Conservation (phyloP, 2,888 invertebrate genomes). For the Galerucella nymphaeae region DNA sequence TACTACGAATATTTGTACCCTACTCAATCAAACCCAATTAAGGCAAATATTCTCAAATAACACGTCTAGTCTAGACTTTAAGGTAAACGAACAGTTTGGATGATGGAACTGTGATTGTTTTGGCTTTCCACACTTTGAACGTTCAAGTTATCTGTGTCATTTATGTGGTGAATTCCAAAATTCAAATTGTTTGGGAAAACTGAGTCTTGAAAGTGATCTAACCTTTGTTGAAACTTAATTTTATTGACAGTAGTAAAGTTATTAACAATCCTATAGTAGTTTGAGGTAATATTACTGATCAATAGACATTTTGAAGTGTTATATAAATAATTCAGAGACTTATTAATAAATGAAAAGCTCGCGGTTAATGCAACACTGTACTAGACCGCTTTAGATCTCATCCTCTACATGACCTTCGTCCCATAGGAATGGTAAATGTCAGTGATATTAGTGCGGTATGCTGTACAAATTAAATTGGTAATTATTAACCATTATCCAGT, state of each 20-base stretch:
- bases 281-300: constrained; percentile 14
- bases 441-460: constrained; percentile 25
- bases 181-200: neutral
- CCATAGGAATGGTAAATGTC: constrained; percentile 23
- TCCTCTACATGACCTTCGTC: constrained; percentile 6
- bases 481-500: constrained; percentile 26
- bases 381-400: constrained; percentile 4
- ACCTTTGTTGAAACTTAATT: too few relatives aligned
- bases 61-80: neutral
- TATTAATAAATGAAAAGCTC: constrained; percentile 28
- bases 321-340: constrained; percentile 27
- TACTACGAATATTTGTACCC: constrained; percentile 3
- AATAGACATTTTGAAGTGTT: constrained; percentile 24
- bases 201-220: too few relatives aligned
- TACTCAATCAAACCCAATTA: constrained; percentile 5
- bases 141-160: constrained; percentile 7
- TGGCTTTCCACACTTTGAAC: constrained; percentile 2
- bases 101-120: constrained; percentile 9
- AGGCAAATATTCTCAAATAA: neutral
- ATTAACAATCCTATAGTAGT: too few relatives aligned
- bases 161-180: constrained; percentile 1
- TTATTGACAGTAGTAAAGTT: too few relatives aligned
- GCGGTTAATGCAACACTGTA: constrained; percentile 21
- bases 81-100: neutral
- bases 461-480: constrained; percentile 29